These are phyloP conservation scores for Cepphus grylle DNA, from an alignment of 2,113 vertebrate species.

Conservation along the genomic window DNA sequence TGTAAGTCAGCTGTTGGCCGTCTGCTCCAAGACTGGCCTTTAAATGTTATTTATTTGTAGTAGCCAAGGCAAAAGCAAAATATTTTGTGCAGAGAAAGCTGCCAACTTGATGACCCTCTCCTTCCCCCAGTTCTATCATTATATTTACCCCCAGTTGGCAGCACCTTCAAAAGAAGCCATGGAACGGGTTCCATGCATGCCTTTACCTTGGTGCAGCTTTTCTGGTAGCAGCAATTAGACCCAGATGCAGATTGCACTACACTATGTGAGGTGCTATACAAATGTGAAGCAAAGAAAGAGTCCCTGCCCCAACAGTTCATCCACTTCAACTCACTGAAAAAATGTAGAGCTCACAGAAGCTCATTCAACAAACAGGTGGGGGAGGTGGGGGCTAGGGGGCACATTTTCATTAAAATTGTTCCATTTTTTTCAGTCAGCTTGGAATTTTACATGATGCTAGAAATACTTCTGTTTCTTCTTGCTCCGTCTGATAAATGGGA, in stretches of 20 bases:
- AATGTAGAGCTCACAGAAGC: not conserved
- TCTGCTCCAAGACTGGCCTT: constrained; percentile 7
- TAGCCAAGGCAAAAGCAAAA: constrained; percentile 4
- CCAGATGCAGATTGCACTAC: not conserved
- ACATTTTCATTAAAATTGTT: not conserved
- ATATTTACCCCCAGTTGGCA: not conserved
- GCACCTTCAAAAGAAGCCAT: not conserved
- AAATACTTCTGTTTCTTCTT: not conserved
- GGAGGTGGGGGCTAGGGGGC: not conserved
- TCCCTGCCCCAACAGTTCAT: not conserved
- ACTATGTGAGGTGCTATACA: not conserved
- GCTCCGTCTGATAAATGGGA: not conserved
- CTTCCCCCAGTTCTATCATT: not conserved
- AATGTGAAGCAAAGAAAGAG: not conserved
- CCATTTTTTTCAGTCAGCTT: not conserved
- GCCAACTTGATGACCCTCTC: not conserved
- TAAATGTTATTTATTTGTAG: not conserved
- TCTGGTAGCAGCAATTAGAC: not conserved
- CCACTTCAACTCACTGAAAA: not conserved
- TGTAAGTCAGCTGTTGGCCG: constrained; percentile 12
- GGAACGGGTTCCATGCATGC: not conserved
- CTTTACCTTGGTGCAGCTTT: not conserved
- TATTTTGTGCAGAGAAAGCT: not conserved
- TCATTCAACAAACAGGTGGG: accelerated
- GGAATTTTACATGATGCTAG: not conserved